Conservation (phyloP, 2,888 invertebrate species). For the Eretmocerus hayati region DNA sequence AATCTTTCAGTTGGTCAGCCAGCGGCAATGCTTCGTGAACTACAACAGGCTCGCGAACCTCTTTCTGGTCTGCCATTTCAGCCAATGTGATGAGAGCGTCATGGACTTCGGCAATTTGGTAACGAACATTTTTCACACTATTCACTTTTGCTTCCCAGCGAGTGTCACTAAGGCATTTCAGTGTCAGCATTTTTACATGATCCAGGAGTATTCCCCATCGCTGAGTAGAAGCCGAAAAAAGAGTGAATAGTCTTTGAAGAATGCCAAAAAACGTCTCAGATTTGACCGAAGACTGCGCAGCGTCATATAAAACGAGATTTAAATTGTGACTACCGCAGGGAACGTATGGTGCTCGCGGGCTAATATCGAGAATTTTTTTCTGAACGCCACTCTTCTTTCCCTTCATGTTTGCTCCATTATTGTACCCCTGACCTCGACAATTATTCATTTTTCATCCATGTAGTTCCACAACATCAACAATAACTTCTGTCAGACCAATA, state of each 20-base stretch:
- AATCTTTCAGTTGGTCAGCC: not conserved
- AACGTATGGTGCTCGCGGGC: not conserved
- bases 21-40: not conserved
- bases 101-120: conserved; percentile 32
- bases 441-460: not conserved
- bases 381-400: conserved; percentile 2
- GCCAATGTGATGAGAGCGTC: conserved; percentile 28
- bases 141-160: conserved; percentile 30
- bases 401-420: not conserved
- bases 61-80: not conserved
- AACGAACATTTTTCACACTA: conserved; percentile 27
- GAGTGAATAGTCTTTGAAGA: conserved; percentile 28
- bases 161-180: conserved; percentile 19
- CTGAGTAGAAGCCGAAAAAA: conserved; percentile 27
- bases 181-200: conserved; percentile 25
- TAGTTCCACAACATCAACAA: not conserved
- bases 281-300: conserved; percentile 28
- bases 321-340: not conserved
- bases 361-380: not conserved
- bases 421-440: not conserved
- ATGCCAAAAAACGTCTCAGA: conserved; percentile 35
- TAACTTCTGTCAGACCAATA: not conserved
- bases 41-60: not conserved
- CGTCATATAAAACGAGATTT: conserved; percentile 18
- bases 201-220: conserved; percentile 31